phyloP scores from a whole-genome alignment of 2,888 invertebrate genomes.

The Drosophila anomalata region DNA sequence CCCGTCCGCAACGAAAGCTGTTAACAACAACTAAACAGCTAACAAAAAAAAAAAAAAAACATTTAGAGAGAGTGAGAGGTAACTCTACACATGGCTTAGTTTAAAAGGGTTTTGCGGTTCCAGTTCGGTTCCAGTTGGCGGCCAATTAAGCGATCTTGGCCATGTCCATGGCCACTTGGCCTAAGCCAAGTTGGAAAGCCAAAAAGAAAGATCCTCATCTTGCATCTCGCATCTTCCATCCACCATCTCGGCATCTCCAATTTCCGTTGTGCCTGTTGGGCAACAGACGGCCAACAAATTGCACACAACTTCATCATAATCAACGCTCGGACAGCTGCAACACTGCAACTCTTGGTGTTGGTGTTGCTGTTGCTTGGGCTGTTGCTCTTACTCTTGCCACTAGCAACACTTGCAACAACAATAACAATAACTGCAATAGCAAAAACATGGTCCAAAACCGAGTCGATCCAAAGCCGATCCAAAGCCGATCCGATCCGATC shows the following conservation, averaged over 20 bases:
- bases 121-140: slow-evolving; percentile 42
- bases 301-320: slow-evolving; percentile 80
- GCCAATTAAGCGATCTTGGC: slow-evolving; percentile 77
- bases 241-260: slow-evolving; percentile 62
- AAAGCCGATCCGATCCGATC: slow-evolving; percentile 21
- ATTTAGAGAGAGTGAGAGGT: slow-evolving; percentile 15
- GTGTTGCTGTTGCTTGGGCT: neutral
- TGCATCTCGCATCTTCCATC: slow-evolving; percentile 22
- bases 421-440: neutral
- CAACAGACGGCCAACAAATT: slow-evolving; percentile 79
- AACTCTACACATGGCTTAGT: slow-evolving; percentile 17
- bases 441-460: neutral
- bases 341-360: slow-evolving; percentile 20
- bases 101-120: slow-evolving; percentile 41
- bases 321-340: slow-evolving; percentile 60
- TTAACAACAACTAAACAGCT: neutral
- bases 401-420: neutral
- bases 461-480: slow-evolving; percentile 12
- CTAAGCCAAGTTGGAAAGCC: neutral
- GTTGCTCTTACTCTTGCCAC: too few relatives aligned
- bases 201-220: slow-evolving; percentile 7
- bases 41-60: neutral
- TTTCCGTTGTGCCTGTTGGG: slow-evolving; percentile 75
- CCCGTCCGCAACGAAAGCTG: slow-evolving; percentile 58
- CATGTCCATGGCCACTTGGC: slow-evolving; percentile 49